These are phyloP conservation scores for Octomys mimax DNA, from an alignment of 2,797 vertebrate species.

Conservation along the genomic window DNA sequence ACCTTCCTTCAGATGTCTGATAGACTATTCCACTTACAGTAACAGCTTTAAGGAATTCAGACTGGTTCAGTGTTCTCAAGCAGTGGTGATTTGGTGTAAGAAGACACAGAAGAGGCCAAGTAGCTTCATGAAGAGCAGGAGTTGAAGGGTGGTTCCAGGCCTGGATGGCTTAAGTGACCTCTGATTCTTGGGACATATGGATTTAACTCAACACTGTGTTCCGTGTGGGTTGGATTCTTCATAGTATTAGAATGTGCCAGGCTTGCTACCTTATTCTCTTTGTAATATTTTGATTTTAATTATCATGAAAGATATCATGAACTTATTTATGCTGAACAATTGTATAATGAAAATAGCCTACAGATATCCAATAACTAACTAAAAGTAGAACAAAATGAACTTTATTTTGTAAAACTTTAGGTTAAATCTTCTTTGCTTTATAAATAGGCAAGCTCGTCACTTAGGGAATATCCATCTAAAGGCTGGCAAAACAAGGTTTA, in stretches of 20 bases:
- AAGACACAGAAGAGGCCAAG: not conserved
- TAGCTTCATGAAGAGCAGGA: not conserved
- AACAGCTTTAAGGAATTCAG: constrained; percentile 38
- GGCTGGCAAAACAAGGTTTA: not conserved
- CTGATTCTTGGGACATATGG: not conserved
- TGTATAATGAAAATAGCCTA: not conserved
- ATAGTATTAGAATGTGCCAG: not conserved
- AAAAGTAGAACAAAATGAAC: not conserved
- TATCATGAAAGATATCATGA: not conserved
- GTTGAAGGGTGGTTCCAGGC: not conserved
- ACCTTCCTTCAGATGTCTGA: not conserved
- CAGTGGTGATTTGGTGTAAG: not conserved
- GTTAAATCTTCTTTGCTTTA: not conserved
- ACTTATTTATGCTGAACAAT: not conserved
- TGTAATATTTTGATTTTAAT: not conserved
- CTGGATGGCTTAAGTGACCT: not conserved
- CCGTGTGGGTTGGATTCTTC: not conserved
- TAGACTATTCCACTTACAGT: not conserved
- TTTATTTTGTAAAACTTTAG: not conserved
- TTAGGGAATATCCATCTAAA: not conserved
- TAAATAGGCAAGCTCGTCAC: not conserved
- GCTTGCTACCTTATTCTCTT: not conserved
- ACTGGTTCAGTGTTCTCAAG: not conserved
- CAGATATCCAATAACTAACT: not conserved
- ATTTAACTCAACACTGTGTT: not conserved